Base-by-base conservation (phyloP, 53 echinoderm and acorn worm genomes). In the Henricia sp. region DNA sequence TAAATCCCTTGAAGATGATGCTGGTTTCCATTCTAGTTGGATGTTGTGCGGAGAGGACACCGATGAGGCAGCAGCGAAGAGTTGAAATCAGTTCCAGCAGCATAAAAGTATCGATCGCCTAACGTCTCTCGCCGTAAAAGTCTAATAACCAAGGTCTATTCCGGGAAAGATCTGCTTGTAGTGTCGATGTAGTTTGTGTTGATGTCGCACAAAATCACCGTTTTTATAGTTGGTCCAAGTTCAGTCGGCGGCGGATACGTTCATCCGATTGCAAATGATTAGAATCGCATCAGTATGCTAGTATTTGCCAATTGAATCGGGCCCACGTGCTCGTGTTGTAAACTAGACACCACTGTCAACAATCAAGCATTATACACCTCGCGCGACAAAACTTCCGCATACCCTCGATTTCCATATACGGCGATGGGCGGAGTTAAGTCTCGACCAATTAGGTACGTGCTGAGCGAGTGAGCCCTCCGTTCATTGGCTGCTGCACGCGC, bases 1-100 rank as follows among this genome's bases (percentile, higher is more conserved):
- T n/a, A n/a, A 80, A 80, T 57, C 80, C 80, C 19, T 63, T 50
- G 63, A 30, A 80, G 30, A 80, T n/a, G n/a, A n/a, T 57, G 48
- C 59, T 60, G 59, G 16, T 50, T 12, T 80, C 80, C 80, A 80
- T 80, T 16, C 32, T 52, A 36, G 53, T 25, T 11, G 46, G 14
- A 30, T 70, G 1, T n/a, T n/a, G n/a, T 73, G 52, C 52, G 73
- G 26, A 51, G 20, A 73, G 36, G 11, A 40, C 16, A 73, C 14
- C 24, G 73, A 73, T 12, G 51, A 73, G 9, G 54, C 52, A 73
- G 73, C 73, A 80, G 57, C 64, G 21, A 80, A 64, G 50, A 27
- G 34, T 46, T 48, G 42, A 56, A 57, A 80, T 34, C 46, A 62
- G 46, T n/a, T 80, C 60, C 40, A 29, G 64, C 46, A 80, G 64